These are phyloP conservation scores for Hydrochoerus hydrochaeris DNA, from an alignment of 2,113 vertebrate species.

Conservation along the genomic window DNA sequence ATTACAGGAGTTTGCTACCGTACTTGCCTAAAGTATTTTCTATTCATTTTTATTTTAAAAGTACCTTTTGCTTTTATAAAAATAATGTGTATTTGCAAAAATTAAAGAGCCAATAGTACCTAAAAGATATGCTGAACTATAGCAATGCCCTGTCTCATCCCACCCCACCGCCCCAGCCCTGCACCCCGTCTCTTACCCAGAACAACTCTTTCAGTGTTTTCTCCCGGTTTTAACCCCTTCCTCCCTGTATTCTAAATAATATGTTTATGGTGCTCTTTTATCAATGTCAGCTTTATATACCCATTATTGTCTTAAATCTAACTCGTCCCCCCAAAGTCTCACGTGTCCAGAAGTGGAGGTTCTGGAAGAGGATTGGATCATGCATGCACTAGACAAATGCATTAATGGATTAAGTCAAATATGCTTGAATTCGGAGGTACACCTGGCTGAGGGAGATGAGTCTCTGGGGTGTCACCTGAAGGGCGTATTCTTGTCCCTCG, in stretches of 20 bases:
- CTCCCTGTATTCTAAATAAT: neutral
- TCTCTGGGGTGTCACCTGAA: neutral
- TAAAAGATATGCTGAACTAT: neutral
- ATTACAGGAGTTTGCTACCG: neutral
- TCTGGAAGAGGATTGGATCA: neutral
- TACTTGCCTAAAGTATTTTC: neutral
- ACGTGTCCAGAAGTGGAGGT: neutral
- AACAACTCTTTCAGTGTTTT: conserved; percentile 7
- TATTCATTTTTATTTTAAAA: neutral
- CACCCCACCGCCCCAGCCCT: neutral
- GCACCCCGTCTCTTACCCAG: neutral
- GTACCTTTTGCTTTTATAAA: conserved; percentile 15
- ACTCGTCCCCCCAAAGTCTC: neutral
- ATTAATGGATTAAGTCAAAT: neutral
- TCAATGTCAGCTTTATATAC: neutral
- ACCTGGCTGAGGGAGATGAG: neutral
- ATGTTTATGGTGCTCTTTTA: neutral
- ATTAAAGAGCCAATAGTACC: neutral
- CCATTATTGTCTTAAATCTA: neutral
- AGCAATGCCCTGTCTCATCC: neutral
- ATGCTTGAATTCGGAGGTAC: no score
- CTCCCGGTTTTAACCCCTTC: neutral
- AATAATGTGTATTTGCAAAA: neutral
- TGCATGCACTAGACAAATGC: neutral
- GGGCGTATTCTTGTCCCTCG: neutral